Conservation (phyloP, 92 coral and sea anemone species). For the Hydrozoanthus gracilis region DNA sequence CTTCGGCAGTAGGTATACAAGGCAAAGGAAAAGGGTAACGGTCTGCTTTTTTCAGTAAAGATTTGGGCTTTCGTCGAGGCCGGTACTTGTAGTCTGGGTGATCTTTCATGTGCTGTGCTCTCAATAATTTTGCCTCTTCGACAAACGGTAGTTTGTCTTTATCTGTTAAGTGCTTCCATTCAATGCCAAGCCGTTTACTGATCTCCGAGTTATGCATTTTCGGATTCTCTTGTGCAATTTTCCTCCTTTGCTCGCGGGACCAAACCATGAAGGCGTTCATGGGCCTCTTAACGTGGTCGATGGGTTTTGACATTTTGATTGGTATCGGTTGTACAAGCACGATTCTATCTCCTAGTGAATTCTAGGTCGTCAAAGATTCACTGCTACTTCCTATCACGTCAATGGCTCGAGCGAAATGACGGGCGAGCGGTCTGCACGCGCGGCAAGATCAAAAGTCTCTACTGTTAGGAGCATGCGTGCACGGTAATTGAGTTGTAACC, state of each 20-base stretch:
- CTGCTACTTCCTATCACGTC: constrained; percentile 48
- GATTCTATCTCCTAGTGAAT: constrained; percentile 77
- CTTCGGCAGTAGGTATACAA: constrained; percentile 90
- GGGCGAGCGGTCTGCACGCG: constrained; percentile 53
- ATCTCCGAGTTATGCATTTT: constrained; percentile 99
- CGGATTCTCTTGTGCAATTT: constrained; percentile 99
- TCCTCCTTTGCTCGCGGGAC: constrained; percentile 97
- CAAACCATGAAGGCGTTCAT: constrained; percentile 99
- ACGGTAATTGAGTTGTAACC: constrained; percentile 82
- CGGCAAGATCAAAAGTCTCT: constrained; percentile 89
- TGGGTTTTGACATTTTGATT: constrained; percentile 73
- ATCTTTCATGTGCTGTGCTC: constrained; percentile 98
- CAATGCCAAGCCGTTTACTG: constrained; percentile 95
- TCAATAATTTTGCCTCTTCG: constrained; percentile 93
- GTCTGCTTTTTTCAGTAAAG: constrained; percentile 94
- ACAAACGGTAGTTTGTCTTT: constrained; percentile 93
- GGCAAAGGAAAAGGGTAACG: constrained; percentile 97
- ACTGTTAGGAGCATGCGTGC: constrained; percentile 87
- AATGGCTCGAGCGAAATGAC: constrained; percentile 80
- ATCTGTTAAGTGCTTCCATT: constrained; percentile 97
- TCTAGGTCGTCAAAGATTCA: constrained; percentile 83
- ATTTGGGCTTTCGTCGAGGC: constrained; percentile 99
- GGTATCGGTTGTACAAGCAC: neutral
- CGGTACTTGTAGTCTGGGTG: constrained; percentile 98
- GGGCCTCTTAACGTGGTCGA: constrained; percentile 95